phyloP scores from a whole-genome alignment of 2,113 vertebrate species.

The Bolborhynchus lineola region DNA sequence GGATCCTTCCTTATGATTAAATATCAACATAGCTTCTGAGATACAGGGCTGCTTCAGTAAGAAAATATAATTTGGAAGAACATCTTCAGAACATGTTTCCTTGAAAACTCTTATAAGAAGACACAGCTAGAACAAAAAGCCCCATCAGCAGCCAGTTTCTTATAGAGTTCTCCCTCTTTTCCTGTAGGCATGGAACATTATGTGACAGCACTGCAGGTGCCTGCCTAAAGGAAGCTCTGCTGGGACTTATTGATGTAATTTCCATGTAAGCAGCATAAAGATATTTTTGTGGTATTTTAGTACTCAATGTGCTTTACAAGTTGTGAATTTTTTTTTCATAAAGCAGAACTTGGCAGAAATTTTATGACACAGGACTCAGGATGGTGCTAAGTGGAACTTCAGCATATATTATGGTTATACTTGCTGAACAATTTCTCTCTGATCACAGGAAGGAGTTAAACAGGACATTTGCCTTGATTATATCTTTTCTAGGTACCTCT shows the following conservation, averaged over 20 bases:
- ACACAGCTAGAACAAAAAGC: not conserved
- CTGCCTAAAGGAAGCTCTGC: not conserved
- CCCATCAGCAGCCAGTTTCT: not conserved
- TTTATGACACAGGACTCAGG: not conserved
- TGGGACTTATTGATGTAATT: not conserved
- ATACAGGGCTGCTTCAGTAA: not conserved
- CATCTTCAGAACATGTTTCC: not conserved
- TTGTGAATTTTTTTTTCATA: not conserved
- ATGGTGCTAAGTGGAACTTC: not conserved
- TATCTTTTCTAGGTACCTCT: not conserved
- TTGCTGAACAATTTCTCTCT: not conserved
- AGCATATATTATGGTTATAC: not conserved
- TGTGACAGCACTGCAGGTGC: not conserved
- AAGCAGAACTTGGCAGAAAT: not conserved
- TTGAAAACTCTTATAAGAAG: not conserved
- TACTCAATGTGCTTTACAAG: not conserved
- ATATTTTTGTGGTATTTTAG: not conserved
- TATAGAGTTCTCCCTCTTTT: not conserved
- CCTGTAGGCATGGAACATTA: not conserved
- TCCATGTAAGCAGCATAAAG: not conserved
- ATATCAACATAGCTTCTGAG: not conserved
- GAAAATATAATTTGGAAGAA: not conserved
- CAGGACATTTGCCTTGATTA: not conserved
- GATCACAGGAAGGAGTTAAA: not conserved
- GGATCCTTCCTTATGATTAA: not conserved